These are phyloP conservation scores for Rhegmatorhina hoffmannsi DNA, from an alignment of 2,113 vertebrate genomes.

Conservation along the genomic window DNA sequence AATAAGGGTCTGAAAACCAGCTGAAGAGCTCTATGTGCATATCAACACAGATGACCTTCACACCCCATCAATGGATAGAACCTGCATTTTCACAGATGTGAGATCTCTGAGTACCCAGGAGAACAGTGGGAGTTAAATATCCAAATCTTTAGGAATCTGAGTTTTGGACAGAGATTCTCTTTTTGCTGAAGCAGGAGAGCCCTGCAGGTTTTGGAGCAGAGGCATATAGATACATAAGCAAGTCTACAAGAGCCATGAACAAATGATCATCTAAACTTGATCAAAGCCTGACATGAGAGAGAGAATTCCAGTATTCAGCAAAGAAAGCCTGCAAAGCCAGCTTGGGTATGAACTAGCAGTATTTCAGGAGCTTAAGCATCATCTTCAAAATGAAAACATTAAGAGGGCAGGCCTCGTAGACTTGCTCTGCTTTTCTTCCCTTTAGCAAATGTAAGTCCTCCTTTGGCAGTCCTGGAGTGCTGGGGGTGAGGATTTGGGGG, in stretches of 20 bases:
- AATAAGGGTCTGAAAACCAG: background rate
- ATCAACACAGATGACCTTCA: background rate
- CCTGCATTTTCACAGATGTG: background rate
- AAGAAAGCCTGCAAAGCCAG: background rate
- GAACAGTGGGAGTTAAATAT: background rate
- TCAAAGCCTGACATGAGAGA: rapidly evolving
- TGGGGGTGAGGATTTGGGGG: background rate
- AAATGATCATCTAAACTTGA: background rate
- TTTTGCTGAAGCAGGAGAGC: background rate
- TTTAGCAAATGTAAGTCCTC: background rate
- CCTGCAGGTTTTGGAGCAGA: background rate
- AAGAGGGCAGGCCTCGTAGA: background rate
- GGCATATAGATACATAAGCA: background rate
- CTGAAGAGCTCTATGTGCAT: background rate
- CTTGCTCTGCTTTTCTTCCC: background rate
- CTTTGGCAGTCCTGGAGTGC: background rate
- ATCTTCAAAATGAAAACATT: background rate
- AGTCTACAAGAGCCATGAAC: background rate
- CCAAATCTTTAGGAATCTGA: background rate
- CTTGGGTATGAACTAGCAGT: background rate
- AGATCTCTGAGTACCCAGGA: background rate
- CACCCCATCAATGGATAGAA: background rate
- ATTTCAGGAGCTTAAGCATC: background rate
- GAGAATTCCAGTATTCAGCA: background rate
- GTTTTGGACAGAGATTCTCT: background rate